Conservation (phyloP, 2,113 vertebrate species). For the Thinocorus orbignyianus region DNA sequence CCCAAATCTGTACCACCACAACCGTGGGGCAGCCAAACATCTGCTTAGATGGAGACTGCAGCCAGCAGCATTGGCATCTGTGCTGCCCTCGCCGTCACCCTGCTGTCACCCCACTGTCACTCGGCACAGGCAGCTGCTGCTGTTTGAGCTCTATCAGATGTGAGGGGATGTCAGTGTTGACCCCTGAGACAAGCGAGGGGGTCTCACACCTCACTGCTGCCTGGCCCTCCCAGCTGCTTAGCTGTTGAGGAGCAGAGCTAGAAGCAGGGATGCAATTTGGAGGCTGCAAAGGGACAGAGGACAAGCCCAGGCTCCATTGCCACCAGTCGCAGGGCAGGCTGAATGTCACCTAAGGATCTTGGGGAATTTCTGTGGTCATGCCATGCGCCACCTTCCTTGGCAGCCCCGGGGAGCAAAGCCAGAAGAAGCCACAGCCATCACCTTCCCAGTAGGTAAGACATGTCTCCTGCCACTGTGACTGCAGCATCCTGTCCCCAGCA, state of each 20-base stretch:
- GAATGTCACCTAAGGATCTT: background rate
- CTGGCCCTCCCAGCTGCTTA: background rate
- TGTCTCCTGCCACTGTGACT: background rate
- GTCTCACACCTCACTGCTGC: background rate
- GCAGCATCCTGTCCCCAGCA: background rate
- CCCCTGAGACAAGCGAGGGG: rapidly evolving
- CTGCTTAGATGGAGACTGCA: background rate
- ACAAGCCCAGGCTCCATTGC: background rate
- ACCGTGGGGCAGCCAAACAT: background rate
- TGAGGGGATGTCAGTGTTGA: rapidly evolving
- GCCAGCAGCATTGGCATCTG: rapidly evolving
- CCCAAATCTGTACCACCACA: background rate
- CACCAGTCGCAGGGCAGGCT: background rate
- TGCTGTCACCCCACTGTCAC: background rate
- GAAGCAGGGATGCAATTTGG: background rate
- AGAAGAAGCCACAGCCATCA: background rate
- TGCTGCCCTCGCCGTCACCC: rapidly evolving
- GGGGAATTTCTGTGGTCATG: background rate
- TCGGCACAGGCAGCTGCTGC: rapidly evolving
- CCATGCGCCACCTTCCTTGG: background rate
- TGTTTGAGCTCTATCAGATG: background rate
- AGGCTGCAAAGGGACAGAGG: background rate
- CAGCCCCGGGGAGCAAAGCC: background rate
- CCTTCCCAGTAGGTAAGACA: no score
- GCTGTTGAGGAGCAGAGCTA: background rate